Conservation (phyloP, 2,797 vertebrate genomes). For the Carduelis carduelis region DNA sequence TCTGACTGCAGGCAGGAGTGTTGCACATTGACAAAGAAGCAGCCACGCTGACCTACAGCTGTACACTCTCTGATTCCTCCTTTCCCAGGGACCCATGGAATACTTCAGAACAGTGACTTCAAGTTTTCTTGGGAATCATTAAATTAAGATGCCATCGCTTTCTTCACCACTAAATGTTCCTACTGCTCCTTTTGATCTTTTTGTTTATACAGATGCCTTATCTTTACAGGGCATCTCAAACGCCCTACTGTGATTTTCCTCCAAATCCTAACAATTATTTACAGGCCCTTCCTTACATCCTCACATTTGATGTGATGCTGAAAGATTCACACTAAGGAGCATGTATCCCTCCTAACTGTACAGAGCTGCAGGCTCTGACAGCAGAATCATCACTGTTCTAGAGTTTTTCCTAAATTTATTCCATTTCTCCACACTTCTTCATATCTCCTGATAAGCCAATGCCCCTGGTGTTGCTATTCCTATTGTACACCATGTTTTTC, state of each 20-base stretch:
- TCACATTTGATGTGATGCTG: neutral
- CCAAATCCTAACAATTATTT: neutral
- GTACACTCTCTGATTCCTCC: neutral
- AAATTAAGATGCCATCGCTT: neutral
- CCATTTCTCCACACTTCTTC: neutral
- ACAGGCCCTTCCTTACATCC: neutral
- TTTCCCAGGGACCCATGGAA: neutral
- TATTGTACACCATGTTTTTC: fast-evolving
- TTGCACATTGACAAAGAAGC: neutral
- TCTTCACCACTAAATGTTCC: neutral
- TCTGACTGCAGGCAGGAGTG: neutral
- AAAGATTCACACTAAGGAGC: neutral
- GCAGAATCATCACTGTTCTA: neutral
- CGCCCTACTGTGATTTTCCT: neutral
- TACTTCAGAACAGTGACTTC: neutral
- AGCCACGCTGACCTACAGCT: neutral
- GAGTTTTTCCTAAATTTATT: neutral
- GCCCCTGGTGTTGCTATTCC: neutral
- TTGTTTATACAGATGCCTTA: neutral
- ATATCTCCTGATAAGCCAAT: neutral
- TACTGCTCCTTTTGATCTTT: neutral
- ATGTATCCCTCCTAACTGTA: neutral
- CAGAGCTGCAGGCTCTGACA: neutral
- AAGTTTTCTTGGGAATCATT: neutral
- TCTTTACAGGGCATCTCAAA: neutral